A percentile compares a stretch with the other conserved stretches of the same genome.
These are phyloP conservation scores for Steromphala cineraria DNA, from an alignment of 2,888 invertebrate genomes.

Conservation along the genomic window DNA sequence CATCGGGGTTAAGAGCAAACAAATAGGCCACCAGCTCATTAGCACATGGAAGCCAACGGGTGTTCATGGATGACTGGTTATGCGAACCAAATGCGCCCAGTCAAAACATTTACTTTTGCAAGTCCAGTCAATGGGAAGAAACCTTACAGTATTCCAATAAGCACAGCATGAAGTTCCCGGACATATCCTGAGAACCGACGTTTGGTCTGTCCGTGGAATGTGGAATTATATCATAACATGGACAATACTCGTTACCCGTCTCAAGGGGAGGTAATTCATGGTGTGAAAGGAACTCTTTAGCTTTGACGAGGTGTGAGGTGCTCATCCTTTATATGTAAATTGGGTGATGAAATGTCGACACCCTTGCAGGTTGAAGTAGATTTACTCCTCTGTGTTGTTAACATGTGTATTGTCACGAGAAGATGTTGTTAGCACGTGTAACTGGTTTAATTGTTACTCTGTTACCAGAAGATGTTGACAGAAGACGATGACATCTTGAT, in stretches of 20 bases:
- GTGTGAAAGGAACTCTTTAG: slow-evolving; percentile 5
- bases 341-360: not conserved
- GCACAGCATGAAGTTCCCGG: not conserved
- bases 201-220: not conserved
- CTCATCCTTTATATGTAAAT: not conserved
- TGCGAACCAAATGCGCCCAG: slow-evolving; percentile 8
- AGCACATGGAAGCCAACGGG: not conserved
- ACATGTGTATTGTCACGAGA: too few relatives aligned
- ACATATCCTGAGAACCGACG: not conserved
- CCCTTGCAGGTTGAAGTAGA: not conserved
- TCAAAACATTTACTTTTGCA: slow-evolving; percentile 8
- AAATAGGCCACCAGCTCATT: slow-evolving; percentile 7
- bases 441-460: too few relatives aligned
- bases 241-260: not conserved
- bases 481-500: too few relatives aligned
- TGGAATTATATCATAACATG: not conserved
- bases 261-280: slow-evolving; percentile 9
- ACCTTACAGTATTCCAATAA: not conserved
- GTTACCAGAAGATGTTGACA: too few relatives aligned
- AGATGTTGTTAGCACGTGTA: too few relatives aligned
- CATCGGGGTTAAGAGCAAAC: not conserved
- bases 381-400: too few relatives aligned
- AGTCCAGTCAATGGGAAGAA: not conserved
- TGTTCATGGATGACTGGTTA: not conserved
- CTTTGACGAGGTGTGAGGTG: not conserved